Conservation (phyloP, 2,888 invertebrate genomes). For the Scaeva pyrastri region DNA sequence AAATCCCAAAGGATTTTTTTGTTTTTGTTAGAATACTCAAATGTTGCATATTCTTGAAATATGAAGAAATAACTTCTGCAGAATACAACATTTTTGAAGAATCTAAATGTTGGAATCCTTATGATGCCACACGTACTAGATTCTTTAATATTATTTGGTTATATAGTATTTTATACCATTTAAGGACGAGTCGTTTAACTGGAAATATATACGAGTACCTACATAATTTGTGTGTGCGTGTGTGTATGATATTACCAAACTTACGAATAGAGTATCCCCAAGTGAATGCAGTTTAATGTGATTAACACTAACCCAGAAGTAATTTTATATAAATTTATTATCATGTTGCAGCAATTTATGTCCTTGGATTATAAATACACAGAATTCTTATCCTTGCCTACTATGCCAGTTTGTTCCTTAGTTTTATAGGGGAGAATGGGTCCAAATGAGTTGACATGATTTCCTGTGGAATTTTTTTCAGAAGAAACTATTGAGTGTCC, state of each 20-base stretch:
- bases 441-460: neutral
- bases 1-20: constrained; percentile 8
- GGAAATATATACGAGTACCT: neutral
- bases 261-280: neutral
- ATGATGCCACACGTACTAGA: neutral
- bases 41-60: neutral
- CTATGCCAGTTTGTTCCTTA: constrained; percentile 10
- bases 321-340: constrained; percentile 70
- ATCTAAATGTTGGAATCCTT: neutral
- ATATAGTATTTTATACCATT: neutral
- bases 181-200: constrained; percentile 25
- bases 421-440: constrained; percentile 14
- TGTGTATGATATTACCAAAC: neutral
- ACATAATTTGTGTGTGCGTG: neutral
- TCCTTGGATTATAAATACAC: constrained; percentile 40
- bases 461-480: too few species aligned
- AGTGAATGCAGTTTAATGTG: constrained; percentile 45
- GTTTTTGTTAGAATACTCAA: neutral
- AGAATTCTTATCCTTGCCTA: constrained; percentile 27
- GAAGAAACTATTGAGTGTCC: too few species aligned
- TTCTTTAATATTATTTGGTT: neutral
- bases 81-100: neutral
- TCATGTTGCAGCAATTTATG: constrained; percentile 65
- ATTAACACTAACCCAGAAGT: constrained; percentile 52
- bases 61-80: neutral